Evolutionary conservation across 2,797 vertebrate species (phyloP).

Genomic region (Leucoraja ocellata): DNA sequence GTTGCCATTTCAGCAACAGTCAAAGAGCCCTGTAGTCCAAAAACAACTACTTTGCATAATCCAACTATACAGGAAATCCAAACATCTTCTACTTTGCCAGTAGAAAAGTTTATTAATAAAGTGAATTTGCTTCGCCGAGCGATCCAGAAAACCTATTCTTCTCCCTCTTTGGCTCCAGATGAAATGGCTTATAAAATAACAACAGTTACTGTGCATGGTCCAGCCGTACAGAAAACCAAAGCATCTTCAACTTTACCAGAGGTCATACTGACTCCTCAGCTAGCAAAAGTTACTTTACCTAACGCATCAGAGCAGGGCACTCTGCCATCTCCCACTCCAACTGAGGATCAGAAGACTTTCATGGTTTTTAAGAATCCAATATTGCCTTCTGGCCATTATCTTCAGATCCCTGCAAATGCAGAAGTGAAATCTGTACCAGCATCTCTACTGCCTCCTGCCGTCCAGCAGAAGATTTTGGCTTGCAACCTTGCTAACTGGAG

Average conservation of each 20-base stretch:
- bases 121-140: neutral
- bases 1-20: neutral
- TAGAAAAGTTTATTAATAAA: neutral
- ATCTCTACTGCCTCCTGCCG: constrained; percentile 55
- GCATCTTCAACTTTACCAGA: neutral
- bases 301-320: neutral
- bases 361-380: constrained; percentile 45
- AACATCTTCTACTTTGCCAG: neutral
- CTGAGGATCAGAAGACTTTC: neutral
- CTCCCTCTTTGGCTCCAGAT: neutral
- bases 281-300: neutral
- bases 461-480: constrained; percentile 61
- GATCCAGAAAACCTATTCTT: neutral
- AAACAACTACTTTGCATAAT: neutral
- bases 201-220: neutral
- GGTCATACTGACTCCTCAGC: neutral
- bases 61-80: neutral
- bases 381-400: constrained; percentile 58
- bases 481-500: constrained; percentile 45
- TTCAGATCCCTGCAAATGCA: constrained; percentile 62
- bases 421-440: constrained; percentile 60
- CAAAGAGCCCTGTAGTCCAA: neutral
- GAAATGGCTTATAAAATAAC: neutral
- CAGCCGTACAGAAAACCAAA: neutral
- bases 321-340: neutral